Conservation (phyloP, 2,888 invertebrate genomes). For the Caenorhabditis panamensis region DNA sequence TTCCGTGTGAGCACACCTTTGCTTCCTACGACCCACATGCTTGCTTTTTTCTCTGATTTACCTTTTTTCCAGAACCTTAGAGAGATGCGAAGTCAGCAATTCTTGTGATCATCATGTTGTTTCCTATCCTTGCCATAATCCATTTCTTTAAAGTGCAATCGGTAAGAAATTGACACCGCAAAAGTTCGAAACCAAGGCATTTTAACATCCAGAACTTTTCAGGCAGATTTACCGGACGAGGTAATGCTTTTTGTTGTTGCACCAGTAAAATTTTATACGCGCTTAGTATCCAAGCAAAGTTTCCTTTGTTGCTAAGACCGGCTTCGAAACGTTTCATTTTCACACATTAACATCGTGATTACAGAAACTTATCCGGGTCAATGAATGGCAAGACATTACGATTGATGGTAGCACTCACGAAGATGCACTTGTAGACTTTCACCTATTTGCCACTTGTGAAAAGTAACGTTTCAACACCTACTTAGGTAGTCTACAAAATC, state of each 20-base stretch:
- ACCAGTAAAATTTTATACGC: no score
- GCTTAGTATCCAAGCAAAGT: no score
- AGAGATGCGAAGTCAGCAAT: not conserved
- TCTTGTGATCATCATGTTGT: slow-evolving; percentile 13
- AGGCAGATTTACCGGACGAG: slow-evolving; percentile 27
- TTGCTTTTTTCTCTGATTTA: slow-evolving; percentile 3
- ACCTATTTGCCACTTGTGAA: slow-evolving; percentile 63
- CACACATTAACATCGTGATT: not conserved
- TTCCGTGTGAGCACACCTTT: not conserved
- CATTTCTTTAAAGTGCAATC: slow-evolving; percentile 20
- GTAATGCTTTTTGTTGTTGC: slow-evolving; percentile 29
- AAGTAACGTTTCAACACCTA: slow-evolving; percentile 38
- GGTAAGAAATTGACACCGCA: slow-evolving; percentile 1
- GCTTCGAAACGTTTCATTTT: no score
- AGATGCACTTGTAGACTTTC: slow-evolving; percentile 45
- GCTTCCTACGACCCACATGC: not conserved
- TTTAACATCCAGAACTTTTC: not conserved
- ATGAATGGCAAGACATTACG: slow-evolving; percentile 53
- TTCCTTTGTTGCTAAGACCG: no score
- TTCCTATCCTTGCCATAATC: slow-evolving; percentile 22
- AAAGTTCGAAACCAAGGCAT: slow-evolving; percentile 1
- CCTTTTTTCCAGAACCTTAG: not conserved
- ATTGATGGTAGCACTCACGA: slow-evolving; percentile 17
- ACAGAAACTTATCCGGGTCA: slow-evolving; percentile 59
- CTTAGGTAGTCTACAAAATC: slow-evolving; percentile 43